Conservation (phyloP, 2,797 vertebrate species). For the Huso huso region DNA sequence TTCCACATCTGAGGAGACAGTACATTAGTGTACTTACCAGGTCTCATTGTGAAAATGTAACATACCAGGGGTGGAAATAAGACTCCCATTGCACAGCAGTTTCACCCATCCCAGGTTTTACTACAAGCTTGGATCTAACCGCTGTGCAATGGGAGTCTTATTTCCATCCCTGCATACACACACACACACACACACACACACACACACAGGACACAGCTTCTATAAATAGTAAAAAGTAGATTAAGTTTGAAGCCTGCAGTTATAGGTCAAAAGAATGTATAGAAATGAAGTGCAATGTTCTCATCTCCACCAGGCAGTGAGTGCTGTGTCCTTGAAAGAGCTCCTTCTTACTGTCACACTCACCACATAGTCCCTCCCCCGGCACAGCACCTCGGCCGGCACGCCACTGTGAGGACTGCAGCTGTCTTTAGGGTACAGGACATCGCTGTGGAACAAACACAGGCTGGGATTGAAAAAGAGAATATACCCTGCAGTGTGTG, state of each 20-base stretch:
- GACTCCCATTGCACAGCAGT: too few relatives aligned
- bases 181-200: background rate
- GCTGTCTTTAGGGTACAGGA: slow-evolving; percentile 90
- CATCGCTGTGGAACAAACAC: slow-evolving; percentile 64
- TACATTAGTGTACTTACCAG: slow-evolving; percentile 64
- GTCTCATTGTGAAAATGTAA: too few relatives aligned
- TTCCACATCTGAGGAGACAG: slow-evolving; percentile 80
- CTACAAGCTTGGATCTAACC: too few relatives aligned
- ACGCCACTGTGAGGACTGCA: slow-evolving; percentile 93
- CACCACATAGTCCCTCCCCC: slow-evolving; percentile 95
- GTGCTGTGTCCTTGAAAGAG: too few relatives aligned
- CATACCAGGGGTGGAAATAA: too few relatives aligned
- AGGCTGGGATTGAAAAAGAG: background rate
- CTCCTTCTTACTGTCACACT: slow-evolving; percentile 35
- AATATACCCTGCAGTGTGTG: background rate
- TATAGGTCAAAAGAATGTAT: too few relatives aligned
- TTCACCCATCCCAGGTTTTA: too few relatives aligned
- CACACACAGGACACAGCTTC: background rate
- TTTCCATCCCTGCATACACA: background rate
- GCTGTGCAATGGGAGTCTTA: background rate
- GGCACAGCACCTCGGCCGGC: slow-evolving; percentile 87
- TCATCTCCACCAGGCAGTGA: too few relatives aligned
- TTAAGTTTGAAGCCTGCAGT: too few relatives aligned
- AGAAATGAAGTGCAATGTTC: too few relatives aligned
- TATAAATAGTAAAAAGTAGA: background rate